Percentiles rank a stretch among this genome's conserved stretches.
phyloP scores from a whole-genome alignment of 2,888 invertebrate genomes.

The Eugnorisma glareosa region DNA sequence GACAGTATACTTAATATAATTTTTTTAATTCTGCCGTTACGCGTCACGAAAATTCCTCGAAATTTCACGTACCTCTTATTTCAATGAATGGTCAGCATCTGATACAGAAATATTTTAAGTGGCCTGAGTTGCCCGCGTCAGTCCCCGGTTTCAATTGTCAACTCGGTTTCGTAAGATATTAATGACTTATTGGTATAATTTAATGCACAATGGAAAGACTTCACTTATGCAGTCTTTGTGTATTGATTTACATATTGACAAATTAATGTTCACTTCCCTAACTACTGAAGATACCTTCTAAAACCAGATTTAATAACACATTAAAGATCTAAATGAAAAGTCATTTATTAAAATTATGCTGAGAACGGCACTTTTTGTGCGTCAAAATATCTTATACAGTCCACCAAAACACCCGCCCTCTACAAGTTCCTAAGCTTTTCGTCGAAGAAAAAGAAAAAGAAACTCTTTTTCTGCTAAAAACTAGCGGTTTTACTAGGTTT shows the following conservation, averaged over 20 bases:
- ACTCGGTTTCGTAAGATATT: not conserved
- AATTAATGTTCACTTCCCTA: not conserved
- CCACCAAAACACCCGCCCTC: not conserved
- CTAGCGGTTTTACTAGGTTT: not conserved
- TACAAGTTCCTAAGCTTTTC: not conserved
- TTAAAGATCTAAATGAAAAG: not conserved
- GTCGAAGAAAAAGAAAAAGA: not conserved
- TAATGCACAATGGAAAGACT: too few species aligned
- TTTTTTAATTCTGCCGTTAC: not conserved
- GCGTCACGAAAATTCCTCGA: not conserved
- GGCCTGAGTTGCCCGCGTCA: slow-evolving; percentile 3
- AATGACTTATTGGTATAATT: not conserved
- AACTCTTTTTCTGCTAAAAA: not conserved
- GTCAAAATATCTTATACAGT: not conserved
- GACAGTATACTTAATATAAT: not conserved
- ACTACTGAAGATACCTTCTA: not conserved
- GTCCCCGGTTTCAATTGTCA: not conserved
- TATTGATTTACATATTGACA: not conserved
- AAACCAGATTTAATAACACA: not conserved
- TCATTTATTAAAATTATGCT: too few species aligned
- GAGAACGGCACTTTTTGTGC: not conserved
- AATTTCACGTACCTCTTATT: not conserved
- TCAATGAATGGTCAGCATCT: slow-evolving; percentile 10
- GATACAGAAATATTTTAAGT: slow-evolving; percentile 4
- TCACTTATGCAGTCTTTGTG: not conserved